Base-by-base conservation (phyloP, 2,888 invertebrate genomes). In the Drosophila prostipennis region DNA sequence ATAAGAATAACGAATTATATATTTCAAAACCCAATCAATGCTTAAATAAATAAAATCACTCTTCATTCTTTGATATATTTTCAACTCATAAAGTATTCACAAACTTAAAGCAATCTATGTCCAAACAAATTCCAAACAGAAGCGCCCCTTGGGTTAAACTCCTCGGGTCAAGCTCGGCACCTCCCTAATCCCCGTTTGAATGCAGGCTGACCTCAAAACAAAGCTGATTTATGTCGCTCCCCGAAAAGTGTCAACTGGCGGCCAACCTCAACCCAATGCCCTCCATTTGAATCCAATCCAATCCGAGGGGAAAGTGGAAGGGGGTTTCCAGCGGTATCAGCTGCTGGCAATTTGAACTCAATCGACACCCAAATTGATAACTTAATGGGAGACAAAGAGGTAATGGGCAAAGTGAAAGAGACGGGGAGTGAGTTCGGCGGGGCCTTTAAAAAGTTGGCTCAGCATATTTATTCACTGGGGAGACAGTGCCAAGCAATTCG, bases 321-420 rank as follows among this genome's bases (percentile, higher is more conserved):
- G 26, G 26, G 26, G 37, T 42, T 40, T 58, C 49, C 49, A 48
- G 51, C 43, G 42, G 79, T 76, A 74, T 87, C 87, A 87, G 87
- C 87, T 81, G 85, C 57, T 82, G 77, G 82, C 87, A 81, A 82
- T 78, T 76, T 69, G 80, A 85, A 85, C 85, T 76, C 76, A 78
- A 87, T 80, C 72, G 85, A 74, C 75, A 65, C 46, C 76, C 63
- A 85, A 86, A 82, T 87, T 87, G 87, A 82, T 87, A 82, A 86
- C 79, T 82, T 81, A 82, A 87, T 81, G 84, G 72, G 69, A 45
- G 49, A 60, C 58, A 49, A 48, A 39, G 51, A 51, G 42, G 16
- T 34, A 29, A 16, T 36, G 61, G 34, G 46, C 34, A 52, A 55
- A 57, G 67, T 46, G 67, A 78, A 60, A 75, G 69, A 69, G 54